phyloP scores from a whole-genome alignment of 2,797 vertebrate genomes.

The Pantherophis alleghaniensis region DNA sequence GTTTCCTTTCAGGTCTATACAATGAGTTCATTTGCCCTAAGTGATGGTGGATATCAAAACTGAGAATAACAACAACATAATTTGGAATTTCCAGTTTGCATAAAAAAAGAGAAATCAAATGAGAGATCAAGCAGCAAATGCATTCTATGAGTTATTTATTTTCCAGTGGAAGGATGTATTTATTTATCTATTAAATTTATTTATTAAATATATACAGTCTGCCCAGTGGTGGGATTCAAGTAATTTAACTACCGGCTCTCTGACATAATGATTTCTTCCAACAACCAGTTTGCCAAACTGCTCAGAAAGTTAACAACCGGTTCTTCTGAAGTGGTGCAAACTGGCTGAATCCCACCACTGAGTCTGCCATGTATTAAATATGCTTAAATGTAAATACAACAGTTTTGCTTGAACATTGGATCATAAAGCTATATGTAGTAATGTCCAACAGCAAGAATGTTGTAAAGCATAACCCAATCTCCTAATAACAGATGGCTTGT shows the following conservation, averaged over 20 bases:
- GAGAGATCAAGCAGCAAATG: not conserved
- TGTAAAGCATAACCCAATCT: not conserved
- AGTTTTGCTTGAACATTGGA: not conserved
- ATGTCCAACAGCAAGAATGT: not conserved
- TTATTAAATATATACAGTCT: not conserved
- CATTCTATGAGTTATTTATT: not conserved
- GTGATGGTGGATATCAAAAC: not conserved
- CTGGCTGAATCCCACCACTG: no score
- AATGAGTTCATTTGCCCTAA: not conserved
- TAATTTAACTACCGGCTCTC: no score
- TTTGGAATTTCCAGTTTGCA: not conserved
- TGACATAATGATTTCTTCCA: no score
- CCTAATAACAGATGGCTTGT: not conserved
- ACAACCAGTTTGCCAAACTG: no score
- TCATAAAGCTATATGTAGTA: not conserved
- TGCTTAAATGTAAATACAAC: not conserved
- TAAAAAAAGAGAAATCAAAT: not conserved
- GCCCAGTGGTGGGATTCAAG: not conserved
- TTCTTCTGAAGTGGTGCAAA: no score
- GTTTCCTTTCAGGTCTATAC: not conserved
- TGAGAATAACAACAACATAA: not conserved
- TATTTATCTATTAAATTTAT: not conserved
- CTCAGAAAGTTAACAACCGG: no score
- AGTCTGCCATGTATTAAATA: not conserved
- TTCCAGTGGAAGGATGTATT: not conserved